Evolutionary conservation across 2,113 vertebrate genomes (phyloP).

Genomic region (Pao palembangensis): DNA sequence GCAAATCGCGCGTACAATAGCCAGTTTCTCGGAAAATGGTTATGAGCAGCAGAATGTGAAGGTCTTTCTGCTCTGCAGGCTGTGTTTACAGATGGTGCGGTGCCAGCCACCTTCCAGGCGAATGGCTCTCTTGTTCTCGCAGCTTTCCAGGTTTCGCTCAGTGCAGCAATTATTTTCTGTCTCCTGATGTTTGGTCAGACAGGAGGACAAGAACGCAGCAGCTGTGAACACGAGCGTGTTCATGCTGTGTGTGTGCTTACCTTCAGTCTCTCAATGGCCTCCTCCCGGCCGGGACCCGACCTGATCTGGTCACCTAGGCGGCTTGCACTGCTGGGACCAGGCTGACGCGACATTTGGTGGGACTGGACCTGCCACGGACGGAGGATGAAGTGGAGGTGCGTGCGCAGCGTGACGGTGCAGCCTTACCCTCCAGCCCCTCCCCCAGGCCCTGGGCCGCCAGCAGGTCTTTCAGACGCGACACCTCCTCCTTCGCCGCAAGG

Average conservation of each 20-base stretch:
- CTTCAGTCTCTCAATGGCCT: slow-evolving; percentile 96
- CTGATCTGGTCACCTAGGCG: slow-evolving; percentile 95
- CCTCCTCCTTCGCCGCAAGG: slow-evolving; percentile 94
- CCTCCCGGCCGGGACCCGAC: slow-evolving; percentile 92
- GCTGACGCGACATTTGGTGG: slow-evolving; percentile 91
- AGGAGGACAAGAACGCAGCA: background rate
- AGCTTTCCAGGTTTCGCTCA: slow-evolving; percentile 99
- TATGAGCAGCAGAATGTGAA: too few relatives aligned
- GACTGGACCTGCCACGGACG: slow-evolving; percentile 90
- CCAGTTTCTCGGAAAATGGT: too few relatives aligned
- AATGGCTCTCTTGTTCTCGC: slow-evolving; percentile 91
- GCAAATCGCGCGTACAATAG: too few relatives aligned
- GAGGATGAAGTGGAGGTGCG: too few relatives aligned
- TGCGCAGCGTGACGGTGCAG: background rate
- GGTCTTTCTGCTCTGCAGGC: too few relatives aligned
- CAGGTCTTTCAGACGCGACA: slow-evolving; percentile 90
- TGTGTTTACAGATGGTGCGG: too few relatives aligned
- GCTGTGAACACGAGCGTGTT: too few relatives aligned
- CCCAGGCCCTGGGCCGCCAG: slow-evolving; percentile 90
- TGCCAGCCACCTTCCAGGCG: slow-evolving; percentile 99
- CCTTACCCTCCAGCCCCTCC: slow-evolving; percentile 61
- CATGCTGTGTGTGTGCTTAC: slow-evolving; percentile 60
- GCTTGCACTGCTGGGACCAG: slow-evolving; percentile 89
- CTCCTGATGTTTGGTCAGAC: slow-evolving; percentile 75
- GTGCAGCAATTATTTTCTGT: slow-evolving; percentile 98